A percentile compares a stretch with the other conserved stretches of the same genome.
These are phyloP conservation scores for Galerucella pusilla DNA, from an alignment of 2,888 invertebrate species.

Conservation along the genomic window DNA sequence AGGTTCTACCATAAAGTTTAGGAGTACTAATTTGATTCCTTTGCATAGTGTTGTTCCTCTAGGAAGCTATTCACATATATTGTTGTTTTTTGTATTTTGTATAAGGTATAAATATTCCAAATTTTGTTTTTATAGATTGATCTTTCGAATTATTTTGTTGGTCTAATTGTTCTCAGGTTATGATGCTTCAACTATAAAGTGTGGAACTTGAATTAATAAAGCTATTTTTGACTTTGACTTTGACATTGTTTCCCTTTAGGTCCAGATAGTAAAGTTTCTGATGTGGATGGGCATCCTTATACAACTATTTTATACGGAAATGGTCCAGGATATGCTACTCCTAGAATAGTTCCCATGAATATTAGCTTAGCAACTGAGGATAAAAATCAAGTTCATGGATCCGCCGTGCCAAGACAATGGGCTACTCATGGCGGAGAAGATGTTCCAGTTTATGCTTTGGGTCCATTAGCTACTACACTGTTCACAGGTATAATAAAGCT, in stretches of 20 bases:
- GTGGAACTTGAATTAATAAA: too few relatives aligned
- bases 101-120: too few relatives aligned
- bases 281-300: slow-evolving; percentile 80
- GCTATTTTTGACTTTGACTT: too few relatives aligned
- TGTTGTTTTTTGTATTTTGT: too few relatives aligned
- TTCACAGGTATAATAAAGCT: slow-evolving; percentile 69
- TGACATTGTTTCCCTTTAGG: slow-evolving; percentile 64
- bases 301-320: slow-evolving; percentile 82
- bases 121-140: too few relatives aligned
- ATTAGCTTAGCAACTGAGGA: slow-evolving; percentile 64
- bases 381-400: slow-evolving; percentile 73
- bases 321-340: slow-evolving; percentile 79
- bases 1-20: too few relatives aligned
- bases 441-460: slow-evolving; percentile 82
- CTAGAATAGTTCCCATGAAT: slow-evolving; percentile 71
- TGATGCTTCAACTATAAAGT: too few relatives aligned
- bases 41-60: too few relatives aligned
- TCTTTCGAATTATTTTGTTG: too few relatives aligned
- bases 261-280: slow-evolving; percentile 78
- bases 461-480: slow-evolving; percentile 74
- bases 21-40: too few relatives aligned
- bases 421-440: slow-evolving; percentile 87
- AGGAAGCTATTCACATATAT: too few relatives aligned
- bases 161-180: too few relatives aligned
- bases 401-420: slow-evolving; percentile 82